Conservation (phyloP, 2,113 vertebrate species). For the Cyprinodon tularosa region DNA sequence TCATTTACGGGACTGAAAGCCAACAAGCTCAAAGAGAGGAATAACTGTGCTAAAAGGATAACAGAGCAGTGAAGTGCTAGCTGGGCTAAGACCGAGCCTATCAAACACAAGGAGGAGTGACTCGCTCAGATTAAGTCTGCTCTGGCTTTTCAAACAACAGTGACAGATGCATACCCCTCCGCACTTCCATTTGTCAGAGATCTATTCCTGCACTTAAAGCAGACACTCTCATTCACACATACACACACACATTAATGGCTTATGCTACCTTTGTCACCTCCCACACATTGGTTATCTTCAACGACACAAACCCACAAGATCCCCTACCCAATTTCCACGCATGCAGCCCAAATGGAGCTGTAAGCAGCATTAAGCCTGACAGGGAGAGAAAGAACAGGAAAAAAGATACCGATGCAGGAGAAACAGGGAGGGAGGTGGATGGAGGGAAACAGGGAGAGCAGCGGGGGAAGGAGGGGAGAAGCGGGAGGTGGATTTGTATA, state of each 20-base stretch:
- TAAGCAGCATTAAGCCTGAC: conserved; percentile 75
- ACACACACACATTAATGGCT: conserved; percentile 47
- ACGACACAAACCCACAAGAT: conserved; percentile 78
- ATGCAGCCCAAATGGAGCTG: conserved; percentile 76
- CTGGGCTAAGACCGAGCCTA: conserved; percentile 36
- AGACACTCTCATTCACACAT: conserved; percentile 42
- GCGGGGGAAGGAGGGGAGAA: conserved; percentile 42
- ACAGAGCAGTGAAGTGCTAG: neutral
- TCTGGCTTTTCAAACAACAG: conserved; percentile 70
- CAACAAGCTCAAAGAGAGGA: conserved; percentile 12
- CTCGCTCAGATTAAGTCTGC: conserved; percentile 69
- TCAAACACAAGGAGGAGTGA: conserved; percentile 67
- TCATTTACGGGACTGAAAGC: conserved; percentile 1
- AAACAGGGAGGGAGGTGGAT: conserved; percentile 57
- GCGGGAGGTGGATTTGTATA: conserved; percentile 67
- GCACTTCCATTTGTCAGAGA: conserved; percentile 71
- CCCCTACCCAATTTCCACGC: conserved; percentile 77
- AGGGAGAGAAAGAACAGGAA: conserved; percentile 56
- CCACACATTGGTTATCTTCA: conserved; percentile 79
- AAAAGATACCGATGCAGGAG: conserved; percentile 49
- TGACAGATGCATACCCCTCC: conserved; percentile 70
- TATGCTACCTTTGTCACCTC: conserved; percentile 80
- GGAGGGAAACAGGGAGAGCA: conserved; percentile 40
- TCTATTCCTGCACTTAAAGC: conserved; percentile 76
- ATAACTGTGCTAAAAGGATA: conserved; percentile 10